These are phyloP conservation scores for Lasius platythorax DNA, from an alignment of 2,888 invertebrate genomes.

Conservation along the genomic window DNA sequence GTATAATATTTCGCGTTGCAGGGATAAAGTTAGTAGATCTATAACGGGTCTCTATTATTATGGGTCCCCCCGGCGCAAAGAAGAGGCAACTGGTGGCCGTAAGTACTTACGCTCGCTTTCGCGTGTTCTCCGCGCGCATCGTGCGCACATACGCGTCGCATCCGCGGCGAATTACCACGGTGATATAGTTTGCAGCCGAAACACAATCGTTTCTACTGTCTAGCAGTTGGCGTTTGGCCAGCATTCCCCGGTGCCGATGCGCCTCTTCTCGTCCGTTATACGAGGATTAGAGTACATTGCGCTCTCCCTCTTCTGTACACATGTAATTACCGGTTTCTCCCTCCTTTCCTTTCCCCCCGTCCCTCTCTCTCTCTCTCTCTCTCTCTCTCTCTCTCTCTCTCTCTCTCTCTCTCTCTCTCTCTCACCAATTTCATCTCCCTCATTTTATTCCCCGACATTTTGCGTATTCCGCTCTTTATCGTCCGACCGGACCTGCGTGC, in stretches of 20 bases:
- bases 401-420: background rate
- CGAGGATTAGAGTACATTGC: constrained; percentile 76
- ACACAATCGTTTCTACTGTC: constrained; percentile 65
- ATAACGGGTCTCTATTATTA: constrained; percentile 47
- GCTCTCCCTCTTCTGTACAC: constrained; percentile 57
- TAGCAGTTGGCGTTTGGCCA: constrained; percentile 78
- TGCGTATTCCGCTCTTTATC: constrained; percentile 74
- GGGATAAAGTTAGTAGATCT: constrained; percentile 5
- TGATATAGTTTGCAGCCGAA: constrained; percentile 65
- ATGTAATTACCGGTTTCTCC: constrained; percentile 72
- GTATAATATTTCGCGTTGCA: background rate
- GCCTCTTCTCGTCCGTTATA: constrained; percentile 72
- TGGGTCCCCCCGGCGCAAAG: constrained; percentile 33
- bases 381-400: background rate
- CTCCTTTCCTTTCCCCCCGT: background rate
- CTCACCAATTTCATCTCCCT: constrained; percentile 24
- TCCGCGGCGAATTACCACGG: constrained; percentile 37
- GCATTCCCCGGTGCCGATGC: constrained; percentile 61
- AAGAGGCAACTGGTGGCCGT: constrained; percentile 73
- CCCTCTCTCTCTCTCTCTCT: constrained; percentile 31
- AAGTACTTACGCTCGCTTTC: constrained; percentile 64
- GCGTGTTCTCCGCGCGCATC: constrained; percentile 59
- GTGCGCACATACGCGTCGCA: constrained; percentile 59
- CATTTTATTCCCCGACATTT: constrained; percentile 69
- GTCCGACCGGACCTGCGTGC: constrained; percentile 65